phyloP scores from a whole-genome alignment of 1,140 invertebrate genomes.

The Zophobas morio region DNA sequence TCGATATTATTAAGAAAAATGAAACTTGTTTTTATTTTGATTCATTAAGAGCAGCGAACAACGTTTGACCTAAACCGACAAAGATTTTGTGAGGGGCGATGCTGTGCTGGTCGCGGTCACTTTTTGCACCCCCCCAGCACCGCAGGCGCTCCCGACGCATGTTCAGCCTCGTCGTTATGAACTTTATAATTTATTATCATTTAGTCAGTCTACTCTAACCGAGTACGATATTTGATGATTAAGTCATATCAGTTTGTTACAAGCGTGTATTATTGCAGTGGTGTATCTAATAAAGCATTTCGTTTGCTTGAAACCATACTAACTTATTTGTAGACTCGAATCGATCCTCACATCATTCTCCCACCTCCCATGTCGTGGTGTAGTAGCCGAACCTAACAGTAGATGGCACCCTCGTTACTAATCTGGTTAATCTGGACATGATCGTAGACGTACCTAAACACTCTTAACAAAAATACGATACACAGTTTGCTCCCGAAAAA shows the following conservation, averaged over 20 bases:
- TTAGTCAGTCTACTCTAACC: conserved; percentile 60
- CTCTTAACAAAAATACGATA: conserved; percentile 14
- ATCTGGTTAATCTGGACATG: conserved; percentile 4
- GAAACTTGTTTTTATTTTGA: conserved; percentile 19
- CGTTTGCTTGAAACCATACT: conserved; percentile 65
- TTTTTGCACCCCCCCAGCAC: conserved; percentile 31
- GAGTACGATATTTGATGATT: conserved; percentile 68
- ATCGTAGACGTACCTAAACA: conserved; percentile 28
- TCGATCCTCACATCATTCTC: background rate
- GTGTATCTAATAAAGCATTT: conserved; percentile 69
- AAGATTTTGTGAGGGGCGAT: conserved; percentile 25
- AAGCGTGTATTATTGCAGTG: conserved; percentile 68
- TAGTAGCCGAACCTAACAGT: conserved; percentile 33
- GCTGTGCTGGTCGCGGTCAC: conserved; percentile 13
- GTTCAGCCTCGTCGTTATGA: conserved; percentile 42
- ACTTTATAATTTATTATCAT: conserved; percentile 46
- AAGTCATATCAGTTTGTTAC: conserved; percentile 69
- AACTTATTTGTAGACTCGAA: conserved; percentile 21
- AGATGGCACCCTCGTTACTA: conserved; percentile 26
- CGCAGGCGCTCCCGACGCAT: conserved; percentile 27
- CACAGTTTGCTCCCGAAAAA: conserved; percentile 32
- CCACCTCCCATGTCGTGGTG: conserved; percentile 9
- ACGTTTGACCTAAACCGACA: conserved; percentile 16
- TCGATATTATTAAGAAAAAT: conserved; percentile 56
- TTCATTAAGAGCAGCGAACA: conserved; percentile 31